Evolutionary conservation across 1,140 invertebrate genomes (phyloP).

Genomic region (Oryctes rhinoceros): DNA sequence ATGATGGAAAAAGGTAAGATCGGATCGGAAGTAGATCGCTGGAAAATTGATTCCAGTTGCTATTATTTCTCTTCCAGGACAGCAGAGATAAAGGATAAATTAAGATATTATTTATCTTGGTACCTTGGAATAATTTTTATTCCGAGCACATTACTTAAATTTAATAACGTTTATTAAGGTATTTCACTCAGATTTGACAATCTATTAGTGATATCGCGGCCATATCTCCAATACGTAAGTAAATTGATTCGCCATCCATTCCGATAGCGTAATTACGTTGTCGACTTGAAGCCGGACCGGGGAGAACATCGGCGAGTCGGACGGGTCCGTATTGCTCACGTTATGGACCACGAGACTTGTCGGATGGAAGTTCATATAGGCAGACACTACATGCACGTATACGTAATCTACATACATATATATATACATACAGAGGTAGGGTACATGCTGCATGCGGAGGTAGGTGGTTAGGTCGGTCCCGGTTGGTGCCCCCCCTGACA

Average conservation of each 20-base stretch:
- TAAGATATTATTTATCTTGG: too few relatives aligned
- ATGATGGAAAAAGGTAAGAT: too few relatives aligned
- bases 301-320: constrained; percentile 8
- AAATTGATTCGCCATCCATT: constrained; percentile 4
- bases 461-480: not conserved
- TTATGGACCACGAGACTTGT: constrained; percentile 2
- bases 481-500: not conserved
- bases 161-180: too few relatives aligned
- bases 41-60: too few relatives aligned
- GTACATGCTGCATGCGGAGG: not conserved
- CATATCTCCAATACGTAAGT: not conserved
- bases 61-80: too few relatives aligned
- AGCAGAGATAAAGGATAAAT: too few relatives aligned
- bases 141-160: too few relatives aligned
- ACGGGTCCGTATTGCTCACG: constrained; percentile 24
- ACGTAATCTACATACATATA: not conserved
- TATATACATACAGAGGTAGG: not conserved
- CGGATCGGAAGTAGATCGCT: too few relatives aligned
- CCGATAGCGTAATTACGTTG: constrained; percentile 15
- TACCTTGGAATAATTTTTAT: too few relatives aligned
- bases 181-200: too few relatives aligned
- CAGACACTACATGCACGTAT: not conserved
- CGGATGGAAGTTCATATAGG: not conserved
- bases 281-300: not conserved
- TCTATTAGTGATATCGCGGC: too few relatives aligned